Conservation (phyloP, 2,113 vertebrate genomes). For the Ancistrus triradiatus region DNA sequence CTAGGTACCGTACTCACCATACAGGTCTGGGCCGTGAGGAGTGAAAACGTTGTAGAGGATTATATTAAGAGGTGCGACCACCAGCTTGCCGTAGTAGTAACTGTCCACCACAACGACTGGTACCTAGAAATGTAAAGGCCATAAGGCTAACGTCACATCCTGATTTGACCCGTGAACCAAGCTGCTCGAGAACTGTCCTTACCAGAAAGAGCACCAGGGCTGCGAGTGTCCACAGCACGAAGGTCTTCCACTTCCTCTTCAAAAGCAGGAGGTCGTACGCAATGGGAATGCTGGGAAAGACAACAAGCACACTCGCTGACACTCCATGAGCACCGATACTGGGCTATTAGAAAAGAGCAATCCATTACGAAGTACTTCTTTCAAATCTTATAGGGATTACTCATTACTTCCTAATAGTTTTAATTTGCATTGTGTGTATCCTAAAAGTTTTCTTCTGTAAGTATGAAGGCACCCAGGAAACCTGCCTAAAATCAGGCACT, state of each 20-base stretch:
- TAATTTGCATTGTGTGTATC: too few species aligned
- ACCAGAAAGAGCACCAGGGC: constrained; percentile 88
- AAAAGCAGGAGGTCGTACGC: constrained; percentile 87
- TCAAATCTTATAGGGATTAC: too few species aligned
- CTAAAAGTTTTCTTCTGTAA: too few species aligned
- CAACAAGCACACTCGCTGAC: background rate
- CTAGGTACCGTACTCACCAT: constrained; percentile 69
- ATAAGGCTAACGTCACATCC: too few species aligned
- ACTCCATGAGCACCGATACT: too few species aligned
- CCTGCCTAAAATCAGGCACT: constrained; percentile 38
- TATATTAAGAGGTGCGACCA: constrained; percentile 91
- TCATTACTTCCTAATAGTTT: too few species aligned
- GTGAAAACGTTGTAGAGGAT: constrained; percentile 95
- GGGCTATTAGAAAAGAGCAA: too few species aligned
- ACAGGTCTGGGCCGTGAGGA: constrained; percentile 90
- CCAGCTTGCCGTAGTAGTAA: constrained; percentile 91
- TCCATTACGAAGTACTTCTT: too few species aligned
- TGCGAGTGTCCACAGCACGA: constrained; percentile 79
- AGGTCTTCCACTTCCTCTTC: constrained; percentile 84
- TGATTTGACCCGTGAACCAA: too few species aligned
- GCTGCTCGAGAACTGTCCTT: constrained; percentile 47
- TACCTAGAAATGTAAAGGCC: constrained; percentile 62
- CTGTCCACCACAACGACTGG: constrained; percentile 88
- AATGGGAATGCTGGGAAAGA: constrained; percentile 77
- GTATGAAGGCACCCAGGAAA: too few species aligned